Evolutionary conservation across 2,113 vertebrate genomes (phyloP), one percentile per base, ranked within the genome.

Genomic region (Grammomys surdaster): DNA sequence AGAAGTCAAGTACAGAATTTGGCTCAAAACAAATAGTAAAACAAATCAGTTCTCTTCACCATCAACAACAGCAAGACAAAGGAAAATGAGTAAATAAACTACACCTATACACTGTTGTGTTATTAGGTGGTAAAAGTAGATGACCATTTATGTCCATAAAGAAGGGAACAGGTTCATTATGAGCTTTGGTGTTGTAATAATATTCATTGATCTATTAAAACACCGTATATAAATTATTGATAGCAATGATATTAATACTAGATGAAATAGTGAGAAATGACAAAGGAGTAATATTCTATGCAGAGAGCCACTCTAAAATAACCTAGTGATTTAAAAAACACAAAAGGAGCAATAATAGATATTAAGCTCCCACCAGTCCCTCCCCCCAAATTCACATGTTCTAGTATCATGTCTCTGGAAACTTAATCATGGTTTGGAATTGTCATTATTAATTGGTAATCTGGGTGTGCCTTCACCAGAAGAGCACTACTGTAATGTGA

Each of bases 311-410:
- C 40, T 92, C 1, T 67, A 87, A 88, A 86, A 58, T 72, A 43
- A 3, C 26, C 10, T 67, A 31, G 7, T 85, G 60, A 51, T 10
- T 91, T 28, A 72, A 89, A 92, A 81, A 65, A 48, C 51, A 33
- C 31, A 69, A 40, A 60, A 75, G 40, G 3, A 31, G 65, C 81
- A 76, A 33, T 28, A 92, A 95, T 46, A 91, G 12, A 0, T 19
- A 36, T 1, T 12, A 10, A 1, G 3, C 10, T 70, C 1, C 12
- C 65, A 31, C 3, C 5, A 51, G 51, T 8, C 1, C 0, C 26
- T 2, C 4, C 17, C 8, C 7, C 26, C 20, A 70, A n/a, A 31
- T 56, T 56, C 77, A 43, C 17, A 46, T 46, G 36, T 24, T 3
- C 1, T 81, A 5, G 3, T 56, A 26, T 88, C 4, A 78, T 70